phyloP scores from a whole-genome alignment of 2,797 vertebrate species.

The Neosilurus hyrtlii region DNA sequence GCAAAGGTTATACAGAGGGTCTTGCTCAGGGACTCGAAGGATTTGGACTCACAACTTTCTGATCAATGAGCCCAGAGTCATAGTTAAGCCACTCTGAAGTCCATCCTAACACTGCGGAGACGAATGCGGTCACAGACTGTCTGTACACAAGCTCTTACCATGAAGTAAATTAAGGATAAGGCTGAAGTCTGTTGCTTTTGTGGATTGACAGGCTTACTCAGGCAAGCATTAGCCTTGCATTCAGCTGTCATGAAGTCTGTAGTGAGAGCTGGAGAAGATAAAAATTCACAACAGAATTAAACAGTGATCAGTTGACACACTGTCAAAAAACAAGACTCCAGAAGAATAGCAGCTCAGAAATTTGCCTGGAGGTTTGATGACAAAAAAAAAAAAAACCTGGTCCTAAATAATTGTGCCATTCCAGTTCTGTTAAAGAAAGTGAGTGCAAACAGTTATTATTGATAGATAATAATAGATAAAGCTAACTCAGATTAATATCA shows the following conservation, averaged over 20 bases:
- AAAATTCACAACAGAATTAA: background rate
- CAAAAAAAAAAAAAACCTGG: too few species aligned
- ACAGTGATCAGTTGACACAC: background rate
- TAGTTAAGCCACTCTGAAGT: background rate
- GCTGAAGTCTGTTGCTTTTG: background rate
- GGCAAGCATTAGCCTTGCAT: constrained; percentile 9
- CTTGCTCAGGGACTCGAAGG: background rate
- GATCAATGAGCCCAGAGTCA: background rate
- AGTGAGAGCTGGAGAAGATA: constrained; percentile 6
- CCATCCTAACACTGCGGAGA: constrained; percentile 2
- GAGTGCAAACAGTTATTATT: too few species aligned
- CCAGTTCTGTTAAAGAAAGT: too few species aligned
- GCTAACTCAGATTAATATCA: background rate
- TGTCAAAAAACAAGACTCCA: constrained; percentile 2
- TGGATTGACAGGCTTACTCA: background rate
- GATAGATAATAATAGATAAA: too few species aligned
- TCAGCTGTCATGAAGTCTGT: constrained; percentile 10
- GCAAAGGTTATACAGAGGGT: background rate
- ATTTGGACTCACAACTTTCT: background rate
- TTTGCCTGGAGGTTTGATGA: background rate
- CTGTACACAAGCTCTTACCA: background rate
- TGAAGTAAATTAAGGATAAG: background rate
- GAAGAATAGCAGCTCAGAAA: constrained; percentile 1
- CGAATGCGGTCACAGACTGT: background rate
- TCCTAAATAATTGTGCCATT: too few species aligned